These are phyloP conservation scores for Diorhabda sublineata DNA, from an alignment of 1,140 invertebrate species.

Conservation along the genomic window DNA sequence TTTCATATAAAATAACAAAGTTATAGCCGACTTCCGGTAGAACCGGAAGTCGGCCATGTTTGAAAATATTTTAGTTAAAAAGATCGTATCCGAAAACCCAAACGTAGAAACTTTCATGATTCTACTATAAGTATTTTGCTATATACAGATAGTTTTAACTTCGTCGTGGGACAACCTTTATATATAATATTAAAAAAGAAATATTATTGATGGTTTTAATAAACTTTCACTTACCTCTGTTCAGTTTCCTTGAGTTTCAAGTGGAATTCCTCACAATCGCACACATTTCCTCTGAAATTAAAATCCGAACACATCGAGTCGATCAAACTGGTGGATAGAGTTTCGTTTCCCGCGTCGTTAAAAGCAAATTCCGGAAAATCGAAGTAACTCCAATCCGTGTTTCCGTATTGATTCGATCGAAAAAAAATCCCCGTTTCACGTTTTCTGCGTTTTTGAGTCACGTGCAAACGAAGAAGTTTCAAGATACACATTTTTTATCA, in stretches of 20 bases:
- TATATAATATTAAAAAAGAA: too few relatives aligned
- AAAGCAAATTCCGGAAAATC: constrained; percentile 22
- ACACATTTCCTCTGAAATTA: constrained; percentile 13
- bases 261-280: constrained; percentile 21
- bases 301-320: constrained; percentile 18
- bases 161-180: too few relatives aligned
- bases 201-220: too few relatives aligned
- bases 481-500: constrained; percentile 23
- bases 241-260: constrained; percentile 17
- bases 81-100: too few relatives aligned
- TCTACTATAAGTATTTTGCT: too few relatives aligned
- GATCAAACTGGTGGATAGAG: constrained; percentile 21
- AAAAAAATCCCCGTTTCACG: constrained; percentile 10
- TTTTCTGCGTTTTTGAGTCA: constrained; percentile 21
- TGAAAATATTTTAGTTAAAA: too few relatives aligned
- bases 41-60: too few relatives aligned
- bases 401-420: neutral
- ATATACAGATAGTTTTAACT: too few relatives aligned
- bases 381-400: neutral
- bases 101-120: too few relatives aligned
- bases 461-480: constrained; percentile 23
- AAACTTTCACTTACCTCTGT: constrained; percentile 13
- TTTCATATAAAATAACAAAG: too few relatives aligned
- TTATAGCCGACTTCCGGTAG: too few relatives aligned
- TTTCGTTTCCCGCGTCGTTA: constrained; percentile 16